phyloP scores from a whole-genome alignment of 2,888 invertebrate species.

The Orchesellides sinensis region DNA sequence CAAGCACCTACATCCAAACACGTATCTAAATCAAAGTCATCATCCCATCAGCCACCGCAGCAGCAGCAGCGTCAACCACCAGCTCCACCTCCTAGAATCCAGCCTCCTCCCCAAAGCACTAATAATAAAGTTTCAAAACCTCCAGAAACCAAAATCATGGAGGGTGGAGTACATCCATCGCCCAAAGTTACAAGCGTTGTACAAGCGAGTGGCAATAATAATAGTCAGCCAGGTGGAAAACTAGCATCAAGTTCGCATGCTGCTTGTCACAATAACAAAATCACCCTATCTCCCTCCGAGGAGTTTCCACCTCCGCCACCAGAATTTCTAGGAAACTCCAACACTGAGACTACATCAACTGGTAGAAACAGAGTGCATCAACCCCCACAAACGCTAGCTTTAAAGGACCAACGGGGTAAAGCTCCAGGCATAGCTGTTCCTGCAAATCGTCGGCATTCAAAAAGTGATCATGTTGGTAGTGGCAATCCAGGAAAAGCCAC shows the following conservation, averaged over 20 bases:
- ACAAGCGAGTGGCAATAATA: conserved; percentile 32
- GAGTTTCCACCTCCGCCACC: conserved; percentile 74
- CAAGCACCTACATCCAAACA: conserved; percentile 76
- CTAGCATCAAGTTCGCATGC: conserved; percentile 26
- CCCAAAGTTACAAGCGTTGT: conserved; percentile 67
- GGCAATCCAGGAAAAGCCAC: conserved; percentile 23
- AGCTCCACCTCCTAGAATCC: conserved; percentile 50
- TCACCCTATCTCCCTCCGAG: conserved; percentile 61
- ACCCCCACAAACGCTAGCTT: conserved; percentile 71
- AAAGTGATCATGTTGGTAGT: background rate
- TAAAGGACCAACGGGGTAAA: conserved; percentile 66
- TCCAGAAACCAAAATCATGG: conserved; percentile 70
- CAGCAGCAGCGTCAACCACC: conserved; percentile 40
- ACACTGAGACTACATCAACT: conserved; percentile 30
- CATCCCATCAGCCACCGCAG: conserved; percentile 35
- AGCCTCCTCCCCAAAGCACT: conserved; percentile 33
- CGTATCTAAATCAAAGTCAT: conserved; percentile 41
- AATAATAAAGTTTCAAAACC: conserved; percentile 12
- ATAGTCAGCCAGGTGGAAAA: conserved; percentile 15
- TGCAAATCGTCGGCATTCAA: conserved; percentile 39
- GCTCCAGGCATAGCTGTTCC: conserved; percentile 41
- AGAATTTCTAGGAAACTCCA: conserved; percentile 62
- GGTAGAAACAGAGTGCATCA: conserved; percentile 62
- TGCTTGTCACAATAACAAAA: conserved; percentile 22
- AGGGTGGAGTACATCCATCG: conserved; percentile 75